These are phyloP conservation scores for Platichthys stellatus DNA, from an alignment of 2,113 vertebrate genomes.

Conservation along the genomic window DNA sequence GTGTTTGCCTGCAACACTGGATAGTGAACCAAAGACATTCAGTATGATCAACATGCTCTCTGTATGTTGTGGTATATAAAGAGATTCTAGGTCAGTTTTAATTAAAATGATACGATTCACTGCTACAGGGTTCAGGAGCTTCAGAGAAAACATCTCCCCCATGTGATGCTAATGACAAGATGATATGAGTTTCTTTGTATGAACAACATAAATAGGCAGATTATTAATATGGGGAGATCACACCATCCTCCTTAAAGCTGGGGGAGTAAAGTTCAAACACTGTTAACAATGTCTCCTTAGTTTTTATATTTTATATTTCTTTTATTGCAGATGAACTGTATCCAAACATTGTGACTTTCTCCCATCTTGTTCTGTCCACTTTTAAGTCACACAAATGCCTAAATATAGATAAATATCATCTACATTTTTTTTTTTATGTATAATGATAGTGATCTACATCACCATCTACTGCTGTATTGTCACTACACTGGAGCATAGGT, in stretches of 20 bases:
- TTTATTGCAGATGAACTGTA: neutral
- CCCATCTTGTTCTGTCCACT: neutral
- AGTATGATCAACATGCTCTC: neutral
- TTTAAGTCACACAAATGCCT: neutral
- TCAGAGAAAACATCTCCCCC: too few species aligned
- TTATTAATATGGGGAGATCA: neutral
- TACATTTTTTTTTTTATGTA: conserved; percentile 1
- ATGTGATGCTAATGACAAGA: too few species aligned
- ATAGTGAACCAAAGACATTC: conserved; percentile 66
- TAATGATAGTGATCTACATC: neutral
- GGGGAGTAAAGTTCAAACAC: neutral
- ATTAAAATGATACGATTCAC: neutral
- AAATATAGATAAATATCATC: neutral
- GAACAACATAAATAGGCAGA: neutral
- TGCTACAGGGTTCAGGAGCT: too few species aligned
- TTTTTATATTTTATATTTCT: neutral
- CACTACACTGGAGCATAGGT: conserved; percentile 56
- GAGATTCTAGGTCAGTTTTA: neutral
- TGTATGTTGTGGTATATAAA: neutral
- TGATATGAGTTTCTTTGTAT: too few species aligned
- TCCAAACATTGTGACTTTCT: neutral
- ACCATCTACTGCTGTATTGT: conserved; percentile 45
- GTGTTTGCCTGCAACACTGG: conserved; percentile 36
- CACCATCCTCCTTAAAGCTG: neutral
- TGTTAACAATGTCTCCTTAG: neutral